Evolutionary conservation across 2,113 vertebrate genomes (phyloP), one percentile per base, ranked within the genome.

Genomic region (Protomyctophum bolini): DNA sequence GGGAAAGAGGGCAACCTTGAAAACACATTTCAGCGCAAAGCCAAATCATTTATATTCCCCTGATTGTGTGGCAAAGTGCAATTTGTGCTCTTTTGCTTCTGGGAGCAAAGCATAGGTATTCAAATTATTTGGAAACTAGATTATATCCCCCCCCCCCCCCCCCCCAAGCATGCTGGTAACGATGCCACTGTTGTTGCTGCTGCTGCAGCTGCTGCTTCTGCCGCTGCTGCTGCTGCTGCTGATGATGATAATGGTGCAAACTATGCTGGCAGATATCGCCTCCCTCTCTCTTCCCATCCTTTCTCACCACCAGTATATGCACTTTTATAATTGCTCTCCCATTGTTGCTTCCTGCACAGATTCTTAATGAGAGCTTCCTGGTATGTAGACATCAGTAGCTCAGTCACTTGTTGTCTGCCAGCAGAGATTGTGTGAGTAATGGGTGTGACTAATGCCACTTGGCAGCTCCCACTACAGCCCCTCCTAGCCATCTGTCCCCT

Each of bases 401-500:
- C 65, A 79, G 79, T 83, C 88, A 83, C 87, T 87, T 85, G 86
- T 87, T 88, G 81, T 87, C 81, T 89, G 87, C 91, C 92, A 91
- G 86, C 80, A 51, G 70, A 57, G 80, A 86, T 81, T 80, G 83
- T 84, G 86, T 89, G 89, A 92, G 91, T 92, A 92, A 92, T 92
- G 90, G 91, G 88, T 88, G 91, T 92, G 90, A 92, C 91, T 92
- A 94, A 94, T 91, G 81, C 86, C 63, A 81, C 85, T 85, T 93
- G 90, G 91, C 92, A 92, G 89, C 83, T 77, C 85, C 88, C 76
- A 76, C 85, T 77, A 68, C 79, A 50, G 69, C 89, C 87, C 88
- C 88, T 89, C 88, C 86, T 88, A 83, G 77, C 91, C 91, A 93
- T 91, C 91, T 92, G 92, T 92, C 90, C 90, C 88, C 82, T 79